Percentiles rank a stretch among this genome's conserved stretches.
Evolutionary conservation across 2,888 invertebrate genomes (phyloP).

Genomic region (Azorinus chamasolen): DNA sequence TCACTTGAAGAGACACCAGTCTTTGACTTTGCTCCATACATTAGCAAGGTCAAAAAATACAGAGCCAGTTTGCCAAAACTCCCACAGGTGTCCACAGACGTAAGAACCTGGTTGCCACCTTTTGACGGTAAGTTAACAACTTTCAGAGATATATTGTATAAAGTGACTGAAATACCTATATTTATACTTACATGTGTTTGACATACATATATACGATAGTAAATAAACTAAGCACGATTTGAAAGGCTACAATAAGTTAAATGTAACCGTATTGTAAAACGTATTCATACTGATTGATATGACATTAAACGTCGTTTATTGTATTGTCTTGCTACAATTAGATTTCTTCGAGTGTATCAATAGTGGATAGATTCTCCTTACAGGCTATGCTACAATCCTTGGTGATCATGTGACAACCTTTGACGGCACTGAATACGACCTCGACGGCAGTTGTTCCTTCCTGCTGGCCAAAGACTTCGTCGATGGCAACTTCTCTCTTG

Average conservation of each 20-base stretch:
- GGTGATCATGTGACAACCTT: slow-evolving; percentile 94
- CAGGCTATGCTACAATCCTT: slow-evolving; percentile 94
- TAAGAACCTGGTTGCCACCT: slow-evolving; percentile 93
- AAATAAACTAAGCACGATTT: no score
- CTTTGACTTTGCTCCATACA: slow-evolving; percentile 46
- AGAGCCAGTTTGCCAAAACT: slow-evolving; percentile 58
- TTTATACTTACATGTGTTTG: no score
- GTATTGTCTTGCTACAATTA: no score
- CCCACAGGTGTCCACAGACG: slow-evolving; percentile 91
- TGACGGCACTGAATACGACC: slow-evolving; percentile 93
- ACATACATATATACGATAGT: no score
- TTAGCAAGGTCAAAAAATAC: slow-evolving; percentile 54
- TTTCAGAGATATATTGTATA: no score
- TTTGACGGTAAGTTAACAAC: slow-evolving; percentile 94
- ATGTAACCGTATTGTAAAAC: no score
- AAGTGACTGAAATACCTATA: no score
- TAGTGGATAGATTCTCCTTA: slow-evolving; percentile 2
- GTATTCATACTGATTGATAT: no score
- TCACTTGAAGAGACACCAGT: slow-evolving; percentile 56
- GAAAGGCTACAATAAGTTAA: no score
- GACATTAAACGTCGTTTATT: no score
- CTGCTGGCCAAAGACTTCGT: slow-evolving; percentile 94
- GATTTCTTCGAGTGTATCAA: no score
- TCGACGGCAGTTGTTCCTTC: slow-evolving; percentile 92
- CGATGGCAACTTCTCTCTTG: slow-evolving; percentile 92